A percentile compares a stretch with the other conserved stretches of the same genome.
Conservation (phyloP, 2,888 invertebrate species). For the Cheilosia vulpina region DNA sequence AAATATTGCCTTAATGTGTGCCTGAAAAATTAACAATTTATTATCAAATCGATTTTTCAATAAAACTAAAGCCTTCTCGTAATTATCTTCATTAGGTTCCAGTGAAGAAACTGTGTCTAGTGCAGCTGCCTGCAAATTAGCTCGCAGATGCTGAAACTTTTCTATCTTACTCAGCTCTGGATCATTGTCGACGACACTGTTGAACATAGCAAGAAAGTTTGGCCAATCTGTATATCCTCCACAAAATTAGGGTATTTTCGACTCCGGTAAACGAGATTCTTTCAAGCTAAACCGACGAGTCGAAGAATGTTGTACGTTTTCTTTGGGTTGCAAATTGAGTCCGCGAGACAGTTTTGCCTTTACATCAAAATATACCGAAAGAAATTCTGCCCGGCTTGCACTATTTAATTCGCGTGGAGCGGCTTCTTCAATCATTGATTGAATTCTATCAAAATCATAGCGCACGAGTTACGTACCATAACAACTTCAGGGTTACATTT, state of each 20-base stretch:
- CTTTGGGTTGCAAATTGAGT: conserved; percentile 12
- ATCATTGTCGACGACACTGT: conserved; percentile 52
- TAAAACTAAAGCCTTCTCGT: conserved; percentile 68
- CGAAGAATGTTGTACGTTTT: conserved; percentile 32
- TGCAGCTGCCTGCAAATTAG: conserved; percentile 41
- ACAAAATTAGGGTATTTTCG: conserved; percentile 57
- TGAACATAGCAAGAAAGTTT: conserved; percentile 67
- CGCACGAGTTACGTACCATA: too few relatives aligned
- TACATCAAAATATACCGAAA: conserved; percentile 39
- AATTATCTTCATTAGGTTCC: conserved; percentile 67
- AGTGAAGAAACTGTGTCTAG: conserved; percentile 69
- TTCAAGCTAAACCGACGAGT: conserved; percentile 44
- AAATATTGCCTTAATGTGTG: conserved; percentile 66
- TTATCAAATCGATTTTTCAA: conserved; percentile 73
- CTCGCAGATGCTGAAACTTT: conserved; percentile 66
- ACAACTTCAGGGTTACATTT: too few relatives aligned
- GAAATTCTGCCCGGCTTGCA: too few relatives aligned
- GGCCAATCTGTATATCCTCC: conserved; percentile 64
- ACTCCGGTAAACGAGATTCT: conserved; percentile 59
- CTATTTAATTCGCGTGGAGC: too few relatives aligned
- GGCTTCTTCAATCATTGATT: neutral
- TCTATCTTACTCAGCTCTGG: conserved; percentile 57
- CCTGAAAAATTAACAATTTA: conserved; percentile 74
- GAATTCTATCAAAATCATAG: conserved; percentile 45
- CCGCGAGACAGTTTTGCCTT: conserved; percentile 55